These are phyloP conservation scores for Tridacna crocea DNA, from an alignment of 2,888 invertebrate species.

Conservation along the genomic window DNA sequence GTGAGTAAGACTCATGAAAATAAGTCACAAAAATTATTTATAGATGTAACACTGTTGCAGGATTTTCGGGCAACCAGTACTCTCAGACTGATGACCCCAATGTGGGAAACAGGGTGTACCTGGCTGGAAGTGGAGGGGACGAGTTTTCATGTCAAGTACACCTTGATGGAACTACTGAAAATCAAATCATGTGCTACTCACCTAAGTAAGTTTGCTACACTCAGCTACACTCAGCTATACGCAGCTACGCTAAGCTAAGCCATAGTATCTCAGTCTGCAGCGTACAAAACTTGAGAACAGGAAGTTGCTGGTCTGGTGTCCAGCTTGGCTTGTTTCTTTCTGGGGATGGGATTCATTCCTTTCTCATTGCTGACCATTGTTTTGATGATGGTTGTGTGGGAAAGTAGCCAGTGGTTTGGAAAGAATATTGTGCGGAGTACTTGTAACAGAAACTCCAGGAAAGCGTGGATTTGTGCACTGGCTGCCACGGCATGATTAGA, in stretches of 20 bases:
- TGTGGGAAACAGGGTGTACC: slow-evolving; percentile 47
- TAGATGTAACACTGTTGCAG: slow-evolving; percentile 5
- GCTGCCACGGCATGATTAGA: too few species aligned
- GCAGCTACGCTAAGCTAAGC: background rate
- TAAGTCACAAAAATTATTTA: too few species aligned
- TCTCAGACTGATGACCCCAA: slow-evolving; percentile 48
- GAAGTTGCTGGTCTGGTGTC: too few species aligned
- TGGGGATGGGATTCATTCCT: background rate
- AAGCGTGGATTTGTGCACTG: too few species aligned
- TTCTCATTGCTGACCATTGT: too few species aligned
- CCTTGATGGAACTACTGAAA: slow-evolving; percentile 69
- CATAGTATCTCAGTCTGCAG: too few species aligned
- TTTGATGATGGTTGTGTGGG: too few species aligned
- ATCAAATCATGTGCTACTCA: slow-evolving; percentile 73
- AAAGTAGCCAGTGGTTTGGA: too few species aligned
- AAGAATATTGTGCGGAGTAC: too few species aligned
- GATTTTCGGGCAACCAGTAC: slow-evolving; percentile 45
- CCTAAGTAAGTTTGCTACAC: slow-evolving; percentile 31
- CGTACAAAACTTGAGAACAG: too few species aligned
- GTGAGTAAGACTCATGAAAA: too few species aligned
- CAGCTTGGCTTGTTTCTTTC: background rate
- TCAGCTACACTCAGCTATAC: background rate
- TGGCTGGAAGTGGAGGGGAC: slow-evolving; percentile 9
- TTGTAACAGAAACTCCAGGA: too few species aligned
- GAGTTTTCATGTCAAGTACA: slow-evolving; percentile 69